phyloP scores from a whole-genome alignment of 2,888 invertebrate species.

The Temnothorax unifasciatus region DNA sequence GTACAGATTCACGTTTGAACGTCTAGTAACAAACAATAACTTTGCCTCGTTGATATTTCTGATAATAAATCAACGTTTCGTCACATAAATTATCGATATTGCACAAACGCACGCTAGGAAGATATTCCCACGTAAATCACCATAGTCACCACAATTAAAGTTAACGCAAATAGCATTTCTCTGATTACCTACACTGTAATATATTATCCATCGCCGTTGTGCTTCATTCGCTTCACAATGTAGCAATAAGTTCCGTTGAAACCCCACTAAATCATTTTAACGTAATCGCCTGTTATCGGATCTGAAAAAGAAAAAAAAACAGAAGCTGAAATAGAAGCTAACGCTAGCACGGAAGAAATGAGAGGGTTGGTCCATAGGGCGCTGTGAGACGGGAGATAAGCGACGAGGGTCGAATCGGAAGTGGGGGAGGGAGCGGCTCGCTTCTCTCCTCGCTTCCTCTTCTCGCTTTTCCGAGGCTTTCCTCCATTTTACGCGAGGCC shows the following conservation, averaged over 20 bases:
- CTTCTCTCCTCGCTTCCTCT: conserved; percentile 63
- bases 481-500: conserved; percentile 64
- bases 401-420: conserved; percentile 63
- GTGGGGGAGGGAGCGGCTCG: conserved; percentile 45
- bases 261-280: conserved; percentile 48
- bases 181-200: not conserved
- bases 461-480: conserved; percentile 61
- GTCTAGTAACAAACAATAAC: not conserved
- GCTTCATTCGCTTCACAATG: conserved; percentile 5
- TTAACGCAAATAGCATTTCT: conserved; percentile 3
- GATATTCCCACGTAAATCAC: not conserved
- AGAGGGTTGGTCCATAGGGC: conserved; percentile 23
- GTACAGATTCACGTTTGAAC: not conserved
- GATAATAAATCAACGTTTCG: not conserved
- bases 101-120: not conserved
- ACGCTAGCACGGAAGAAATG: conserved; percentile 42
- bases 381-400: conserved; percentile 64
- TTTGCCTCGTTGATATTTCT: not conserved
- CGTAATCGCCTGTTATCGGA: conserved; percentile 52
- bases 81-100: not conserved
- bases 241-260: conserved; percentile 19
- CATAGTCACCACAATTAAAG: not conserved
- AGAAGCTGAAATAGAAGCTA: conserved; percentile 43
- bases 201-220: not conserved
- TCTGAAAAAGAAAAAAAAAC: not conserved